Base-by-base conservation (phyloP, 1,140 invertebrate species). In the Hetaerina americana region DNA sequence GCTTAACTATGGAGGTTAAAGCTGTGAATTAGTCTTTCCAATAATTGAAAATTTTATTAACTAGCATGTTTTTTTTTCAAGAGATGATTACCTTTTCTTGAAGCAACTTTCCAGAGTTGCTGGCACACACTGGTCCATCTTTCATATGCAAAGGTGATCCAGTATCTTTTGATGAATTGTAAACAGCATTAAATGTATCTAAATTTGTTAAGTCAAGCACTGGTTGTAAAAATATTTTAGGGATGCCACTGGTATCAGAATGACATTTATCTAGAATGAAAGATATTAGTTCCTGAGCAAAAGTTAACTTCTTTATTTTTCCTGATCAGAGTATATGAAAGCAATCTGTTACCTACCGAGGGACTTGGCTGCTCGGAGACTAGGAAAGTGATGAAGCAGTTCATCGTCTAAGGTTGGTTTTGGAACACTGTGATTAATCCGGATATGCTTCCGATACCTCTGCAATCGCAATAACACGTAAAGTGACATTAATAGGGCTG, bases 141-240 rank as follows among this genome's bases (percentile, higher is more conserved):
- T 57, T 57, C 2, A 1, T 10, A 57, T 12, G 1, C 1, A 68
- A 1, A 26, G 25, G 67, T 1, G 67, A 68, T 18, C 27, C 25
- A 25, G 25, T 18, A 3, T 28, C 27, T 25, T 68, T 68, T 3
- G 67, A 26, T 18, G 27, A 57, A n/a, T 57, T 57, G 15, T 68
- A 96, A n/a, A 98, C 92, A 75, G 89, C 86, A 74, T 89, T 88
- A 80, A 98, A 98, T 73, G 92, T 92, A 72, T 90, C 86, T 57
- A 87, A 84, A 78, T 94, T 88, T 76, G 90, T 92, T 66, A 98
- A 84, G 78, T 89, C 88, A 79, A 98, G 90, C 72, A 88, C 87
- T 5, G 89, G 87, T 78, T 90, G 88, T 77, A 96, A 87, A 84
- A 97, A 98, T 77, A 97, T 90, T 81, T 88, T 89, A 72, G 94